phyloP scores from a whole-genome alignment of 2,888 invertebrate genomes.

The Pseudococcus longispinus region DNA sequence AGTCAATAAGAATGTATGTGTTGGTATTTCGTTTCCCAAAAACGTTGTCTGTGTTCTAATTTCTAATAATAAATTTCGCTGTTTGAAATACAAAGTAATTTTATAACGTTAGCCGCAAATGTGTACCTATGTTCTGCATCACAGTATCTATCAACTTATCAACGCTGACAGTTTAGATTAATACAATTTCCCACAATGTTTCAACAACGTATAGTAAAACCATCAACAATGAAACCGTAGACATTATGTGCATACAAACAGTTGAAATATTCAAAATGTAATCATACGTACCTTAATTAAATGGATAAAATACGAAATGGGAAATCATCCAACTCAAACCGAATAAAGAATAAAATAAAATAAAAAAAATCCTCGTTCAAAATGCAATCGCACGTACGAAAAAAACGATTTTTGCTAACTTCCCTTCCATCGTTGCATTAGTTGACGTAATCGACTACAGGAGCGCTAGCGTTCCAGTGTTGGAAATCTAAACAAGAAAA shows the following conservation, averaged over 20 bases:
- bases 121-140: background rate
- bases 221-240: background rate
- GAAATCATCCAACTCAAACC: background rate
- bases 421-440: background rate
- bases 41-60: background rate
- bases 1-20: background rate
- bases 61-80: conserved; percentile 2
- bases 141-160: conserved; percentile 6
- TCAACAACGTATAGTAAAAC: background rate
- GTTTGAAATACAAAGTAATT: background rate
- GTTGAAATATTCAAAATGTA: too few relatives aligned
- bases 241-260: background rate
- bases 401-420: background rate
- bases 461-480: background rate
- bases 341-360: background rate
- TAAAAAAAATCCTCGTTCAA: background rate
- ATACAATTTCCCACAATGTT: conserved; percentile 23
- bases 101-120: background rate
- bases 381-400: too few relatives aligned
- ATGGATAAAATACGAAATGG: background rate
- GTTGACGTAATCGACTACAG: background rate
- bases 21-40: background rate
- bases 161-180: background rate
- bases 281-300: background rate
- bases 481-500: conserved; percentile 39